Evolutionary conservation across 2,888 invertebrate genomes (phyloP).

Genomic region (Meloe dianella): DNA sequence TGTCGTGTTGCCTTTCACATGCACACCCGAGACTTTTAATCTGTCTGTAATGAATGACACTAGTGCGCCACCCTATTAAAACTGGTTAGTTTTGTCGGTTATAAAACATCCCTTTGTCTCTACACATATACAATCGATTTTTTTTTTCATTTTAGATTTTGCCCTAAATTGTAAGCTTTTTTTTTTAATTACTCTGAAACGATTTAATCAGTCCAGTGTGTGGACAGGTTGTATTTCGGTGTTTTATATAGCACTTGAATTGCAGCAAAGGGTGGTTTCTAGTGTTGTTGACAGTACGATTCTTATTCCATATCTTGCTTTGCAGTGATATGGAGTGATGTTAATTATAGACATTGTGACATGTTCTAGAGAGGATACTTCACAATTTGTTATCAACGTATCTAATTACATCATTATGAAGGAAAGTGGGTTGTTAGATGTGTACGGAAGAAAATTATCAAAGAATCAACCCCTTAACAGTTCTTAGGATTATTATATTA

Average conservation of each 20-base stretch:
- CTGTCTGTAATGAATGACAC: neutral
- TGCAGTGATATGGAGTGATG: slow-evolving; percentile 26
- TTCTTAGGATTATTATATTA: neutral
- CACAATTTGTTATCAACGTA: slow-evolving; percentile 5
- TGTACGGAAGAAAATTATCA: neutral
- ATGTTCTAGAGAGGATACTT: slow-evolving; percentile 14
- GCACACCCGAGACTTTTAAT: slow-evolving; percentile 15
- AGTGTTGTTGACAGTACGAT: slow-evolving; percentile 24
- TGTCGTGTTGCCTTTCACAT: slow-evolving; percentile 8
- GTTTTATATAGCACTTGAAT: slow-evolving; percentile 26
- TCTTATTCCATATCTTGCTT: slow-evolving; percentile 14
- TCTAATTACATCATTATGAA: slow-evolving; percentile 18
- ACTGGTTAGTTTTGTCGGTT: slow-evolving; percentile 1
- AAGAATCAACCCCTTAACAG: neutral
- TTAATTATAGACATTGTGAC: slow-evolving; percentile 27
- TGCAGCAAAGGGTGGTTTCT: slow-evolving; percentile 27
- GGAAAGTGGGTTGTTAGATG: neutral
- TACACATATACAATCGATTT: slow-evolving; percentile 3
- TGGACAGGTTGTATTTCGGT: slow-evolving; percentile 21
- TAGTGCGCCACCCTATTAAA: neutral
- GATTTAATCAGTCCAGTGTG: slow-evolving; percentile 24
- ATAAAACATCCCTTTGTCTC: slow-evolving; percentile 9
- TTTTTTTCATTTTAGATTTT: neutral
- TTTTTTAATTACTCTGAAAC: slow-evolving; percentile 12
- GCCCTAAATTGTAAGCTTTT: slow-evolving; percentile 3